phyloP scores from a whole-genome alignment of 2,888 invertebrate genomes.

The Caradrina kadenii region DNA sequence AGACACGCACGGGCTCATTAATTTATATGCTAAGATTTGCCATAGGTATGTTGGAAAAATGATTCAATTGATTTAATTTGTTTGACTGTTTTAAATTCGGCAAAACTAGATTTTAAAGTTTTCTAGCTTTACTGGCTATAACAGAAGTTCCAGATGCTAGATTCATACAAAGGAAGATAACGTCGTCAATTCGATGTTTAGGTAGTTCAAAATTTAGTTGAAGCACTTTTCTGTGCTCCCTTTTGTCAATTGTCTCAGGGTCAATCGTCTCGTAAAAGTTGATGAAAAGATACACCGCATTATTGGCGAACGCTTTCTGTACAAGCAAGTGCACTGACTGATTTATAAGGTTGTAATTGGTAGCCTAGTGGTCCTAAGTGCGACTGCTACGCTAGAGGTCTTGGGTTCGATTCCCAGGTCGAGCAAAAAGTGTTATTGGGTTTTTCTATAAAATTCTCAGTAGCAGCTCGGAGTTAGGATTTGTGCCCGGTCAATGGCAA shows the following conservation, averaged over 20 bases:
- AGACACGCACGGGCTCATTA: neutral
- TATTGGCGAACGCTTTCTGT: neutral
- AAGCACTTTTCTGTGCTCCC: neutral
- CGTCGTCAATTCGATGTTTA: neutral
- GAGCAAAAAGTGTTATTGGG: too few species aligned
- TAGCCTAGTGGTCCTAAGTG: too few species aligned
- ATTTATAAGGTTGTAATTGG: neutral
- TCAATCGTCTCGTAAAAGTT: slow-evolving; percentile 6
- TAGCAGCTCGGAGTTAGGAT: too few species aligned
- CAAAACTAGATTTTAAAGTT: too few species aligned
- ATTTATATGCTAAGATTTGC: neutral
- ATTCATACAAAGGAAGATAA: neutral
- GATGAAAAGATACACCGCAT: neutral
- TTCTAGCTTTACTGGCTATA: too few species aligned
- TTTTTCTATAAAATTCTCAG: too few species aligned
- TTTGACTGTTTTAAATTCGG: too few species aligned
- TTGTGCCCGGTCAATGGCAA: too few species aligned
- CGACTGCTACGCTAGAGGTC: too few species aligned
- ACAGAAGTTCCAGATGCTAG: too few species aligned
- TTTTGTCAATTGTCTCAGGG: neutral
- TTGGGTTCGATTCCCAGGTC: too few species aligned
- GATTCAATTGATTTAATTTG: neutral
- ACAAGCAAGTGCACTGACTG: neutral
- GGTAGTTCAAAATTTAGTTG: neutral
- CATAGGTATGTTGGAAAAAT: neutral